These are phyloP conservation scores for Schizaphis graminum DNA, from an alignment of 2,888 invertebrate species.

Conservation along the genomic window DNA sequence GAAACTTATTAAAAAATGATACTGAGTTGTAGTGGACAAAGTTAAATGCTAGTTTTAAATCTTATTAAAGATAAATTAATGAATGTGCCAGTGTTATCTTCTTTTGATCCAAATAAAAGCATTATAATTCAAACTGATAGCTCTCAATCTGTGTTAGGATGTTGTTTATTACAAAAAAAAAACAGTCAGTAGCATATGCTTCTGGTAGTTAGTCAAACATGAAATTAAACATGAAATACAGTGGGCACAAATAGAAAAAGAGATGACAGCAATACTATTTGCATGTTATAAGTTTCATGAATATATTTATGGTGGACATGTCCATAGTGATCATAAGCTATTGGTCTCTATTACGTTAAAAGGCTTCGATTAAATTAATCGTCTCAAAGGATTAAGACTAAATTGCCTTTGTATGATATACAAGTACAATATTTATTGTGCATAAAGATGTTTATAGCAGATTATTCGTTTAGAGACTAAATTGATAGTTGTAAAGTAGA, in stretches of 20 bases:
- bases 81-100: neutral
- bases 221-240: neutral
- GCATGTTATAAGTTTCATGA: neutral
- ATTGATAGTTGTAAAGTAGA: neutral
- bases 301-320: neutral
- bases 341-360: neutral
- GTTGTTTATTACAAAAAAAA: neutral
- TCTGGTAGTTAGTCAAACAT: neutral
- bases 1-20: neutral
- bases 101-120: slow-evolving; percentile 18
- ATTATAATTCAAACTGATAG: neutral
- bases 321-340: neutral
- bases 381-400: neutral
- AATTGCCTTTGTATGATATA: neutral
- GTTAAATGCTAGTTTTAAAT: neutral
- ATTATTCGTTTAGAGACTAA: neutral
- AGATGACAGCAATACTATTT: neutral
- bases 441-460: slow-evolving; percentile 9
- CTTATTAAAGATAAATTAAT: neutral
- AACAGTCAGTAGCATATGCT: neutral
- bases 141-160: neutral
- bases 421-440: neutral
- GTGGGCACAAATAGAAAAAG: neutral
- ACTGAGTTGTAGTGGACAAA: neutral
- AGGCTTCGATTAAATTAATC: slow-evolving; percentile 5